Evolutionary conservation across 2,888 invertebrate species (phyloP).

Genomic region (Clepsis dumicolana): DNA sequence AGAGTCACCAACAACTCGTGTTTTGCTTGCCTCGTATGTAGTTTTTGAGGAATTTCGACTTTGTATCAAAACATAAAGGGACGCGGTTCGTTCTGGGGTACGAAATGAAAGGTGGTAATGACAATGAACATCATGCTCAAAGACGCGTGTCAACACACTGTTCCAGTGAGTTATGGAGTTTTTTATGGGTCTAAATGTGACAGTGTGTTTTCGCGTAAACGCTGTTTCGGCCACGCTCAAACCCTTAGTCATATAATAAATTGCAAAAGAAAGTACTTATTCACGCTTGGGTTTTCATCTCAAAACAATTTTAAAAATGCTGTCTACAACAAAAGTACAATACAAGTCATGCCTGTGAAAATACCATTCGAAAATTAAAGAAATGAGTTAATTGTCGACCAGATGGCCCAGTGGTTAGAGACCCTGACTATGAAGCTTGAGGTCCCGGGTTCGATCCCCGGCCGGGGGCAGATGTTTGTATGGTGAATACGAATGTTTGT

Average conservation of each 20-base stretch:
- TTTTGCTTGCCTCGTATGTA: not conserved
- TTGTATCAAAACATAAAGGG: not conserved
- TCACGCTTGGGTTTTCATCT: too few species aligned
- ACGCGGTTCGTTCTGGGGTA: not conserved
- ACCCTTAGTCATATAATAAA: not conserved
- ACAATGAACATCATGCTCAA: conserved; percentile 11
- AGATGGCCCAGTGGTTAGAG: too few species aligned
- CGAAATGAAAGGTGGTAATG: not conserved
- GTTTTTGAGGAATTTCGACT: not conserved
- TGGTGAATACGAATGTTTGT: too few species aligned
- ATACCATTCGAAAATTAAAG: too few species aligned
- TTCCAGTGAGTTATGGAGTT: conserved; percentile 17
- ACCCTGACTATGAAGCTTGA: too few species aligned
- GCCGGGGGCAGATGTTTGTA: too few species aligned
- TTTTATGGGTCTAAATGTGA: not conserved
- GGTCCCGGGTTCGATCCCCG: too few species aligned
- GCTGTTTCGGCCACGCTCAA: not conserved
- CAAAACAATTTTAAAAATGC: too few species aligned
- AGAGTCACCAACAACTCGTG: not conserved
- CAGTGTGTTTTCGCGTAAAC: not conserved
- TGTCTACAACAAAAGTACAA: too few species aligned
- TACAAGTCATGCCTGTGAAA: too few species aligned
- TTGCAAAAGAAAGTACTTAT: not conserved
- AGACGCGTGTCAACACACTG: conserved; percentile 18
- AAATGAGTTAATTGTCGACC: too few species aligned